Evolutionary conservation across 2,113 vertebrate species (phyloP).

Genomic region (Notothenia coriiceps): DNA sequence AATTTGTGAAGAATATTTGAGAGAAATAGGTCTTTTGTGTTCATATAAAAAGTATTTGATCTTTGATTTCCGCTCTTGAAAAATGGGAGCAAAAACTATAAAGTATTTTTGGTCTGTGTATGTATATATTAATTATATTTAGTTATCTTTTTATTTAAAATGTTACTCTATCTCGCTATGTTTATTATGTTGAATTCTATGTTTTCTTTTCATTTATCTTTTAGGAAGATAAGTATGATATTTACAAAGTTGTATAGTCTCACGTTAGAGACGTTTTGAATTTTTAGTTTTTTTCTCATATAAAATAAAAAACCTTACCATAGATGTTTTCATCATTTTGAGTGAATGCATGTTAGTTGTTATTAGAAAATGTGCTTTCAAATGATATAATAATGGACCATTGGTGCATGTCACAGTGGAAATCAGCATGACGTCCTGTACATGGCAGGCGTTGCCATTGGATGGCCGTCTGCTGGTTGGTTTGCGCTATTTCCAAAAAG

Average conservation of each 20-base stretch:
- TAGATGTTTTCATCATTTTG: background rate
- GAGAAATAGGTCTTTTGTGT: no score
- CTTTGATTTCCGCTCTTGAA: no score
- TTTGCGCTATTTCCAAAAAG: slow-evolving; percentile 35
- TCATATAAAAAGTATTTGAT: no score
- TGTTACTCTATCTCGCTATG: background rate
- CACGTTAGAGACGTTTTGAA: background rate
- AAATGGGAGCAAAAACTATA: no score
- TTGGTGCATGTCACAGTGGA: slow-evolving; percentile 42
- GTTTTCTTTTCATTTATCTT: no score
- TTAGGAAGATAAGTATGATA: background rate
- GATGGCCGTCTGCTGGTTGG: slow-evolving; percentile 11
- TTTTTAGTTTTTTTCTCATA: slow-evolving; percentile 7
- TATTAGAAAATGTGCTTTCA: slow-evolving; percentile 24
- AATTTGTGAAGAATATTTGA: no score
- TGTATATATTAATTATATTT: background rate
- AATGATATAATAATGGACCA: slow-evolving; percentile 25
- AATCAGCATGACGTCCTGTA: slow-evolving; percentile 33
- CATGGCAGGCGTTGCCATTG: slow-evolving; percentile 24
- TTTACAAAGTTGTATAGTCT: background rate
- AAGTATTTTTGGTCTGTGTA: background rate
- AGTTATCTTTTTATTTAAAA: background rate
- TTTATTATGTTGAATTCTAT: no score
- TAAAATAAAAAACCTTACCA: background rate
- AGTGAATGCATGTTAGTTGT: slow-evolving; percentile 9